phyloP scores from a whole-genome alignment of 2,797 vertebrate genomes.

The Chiroxiphia lanceolata region DNA sequence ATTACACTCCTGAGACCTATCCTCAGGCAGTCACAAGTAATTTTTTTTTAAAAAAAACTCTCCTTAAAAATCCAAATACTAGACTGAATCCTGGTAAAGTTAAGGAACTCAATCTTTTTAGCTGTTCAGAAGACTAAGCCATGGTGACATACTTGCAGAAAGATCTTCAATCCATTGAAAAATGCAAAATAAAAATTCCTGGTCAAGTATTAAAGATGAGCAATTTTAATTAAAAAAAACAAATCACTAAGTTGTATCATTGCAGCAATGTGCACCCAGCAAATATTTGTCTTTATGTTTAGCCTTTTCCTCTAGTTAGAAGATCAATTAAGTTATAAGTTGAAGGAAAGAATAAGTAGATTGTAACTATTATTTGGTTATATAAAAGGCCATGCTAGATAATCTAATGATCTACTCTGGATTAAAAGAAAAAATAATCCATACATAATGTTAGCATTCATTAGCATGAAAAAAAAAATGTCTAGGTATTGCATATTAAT shows the following conservation, averaged over 20 bases:
- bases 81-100: background rate
- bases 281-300: background rate
- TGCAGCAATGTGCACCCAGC: background rate
- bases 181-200: background rate
- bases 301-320: background rate
- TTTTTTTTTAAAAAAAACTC: background rate
- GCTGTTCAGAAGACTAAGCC: background rate
- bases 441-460: background rate
- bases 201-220: background rate
- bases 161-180: background rate
- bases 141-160: background rate
- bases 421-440: background rate
- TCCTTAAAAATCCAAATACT: background rate
- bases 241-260: background rate
- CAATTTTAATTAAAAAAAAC: background rate
- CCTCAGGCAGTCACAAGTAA: background rate
- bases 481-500: background rate
- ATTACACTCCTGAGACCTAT: background rate
- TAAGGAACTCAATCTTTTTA: background rate
- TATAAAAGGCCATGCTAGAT: background rate
- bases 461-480: background rate
- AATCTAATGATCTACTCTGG: background rate
- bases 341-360: background rate
- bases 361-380: background rate
- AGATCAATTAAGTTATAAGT: background rate